These are phyloP conservation scores for Trematomus loennbergii DNA, from an alignment of 2,113 vertebrate genomes.

Conservation along the genomic window DNA sequence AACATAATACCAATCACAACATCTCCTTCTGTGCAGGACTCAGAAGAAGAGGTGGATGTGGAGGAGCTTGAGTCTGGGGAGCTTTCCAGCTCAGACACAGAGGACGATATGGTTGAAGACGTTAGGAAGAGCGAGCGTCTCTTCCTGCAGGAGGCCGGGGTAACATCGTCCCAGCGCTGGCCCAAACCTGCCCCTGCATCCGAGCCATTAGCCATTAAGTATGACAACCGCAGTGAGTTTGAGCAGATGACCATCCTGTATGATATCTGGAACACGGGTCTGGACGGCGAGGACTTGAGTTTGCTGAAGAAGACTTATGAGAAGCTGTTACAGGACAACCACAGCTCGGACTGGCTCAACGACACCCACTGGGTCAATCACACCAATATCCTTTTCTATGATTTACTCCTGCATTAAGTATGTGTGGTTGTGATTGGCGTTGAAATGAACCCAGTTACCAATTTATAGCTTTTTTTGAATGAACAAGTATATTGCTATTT, in stretches of 20 bases:
- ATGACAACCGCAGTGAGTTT: slow-evolving; percentile 90
- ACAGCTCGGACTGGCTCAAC: slow-evolving; percentile 92
- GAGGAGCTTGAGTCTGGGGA: slow-evolving; percentile 86
- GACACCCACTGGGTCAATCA: slow-evolving; percentile 96
- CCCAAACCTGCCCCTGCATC: slow-evolving; percentile 63
- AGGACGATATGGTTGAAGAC: slow-evolving; percentile 82
- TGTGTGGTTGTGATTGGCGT: background rate
- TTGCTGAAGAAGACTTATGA: slow-evolving; percentile 89
- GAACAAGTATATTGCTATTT: background rate
- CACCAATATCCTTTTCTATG: slow-evolving; percentile 89
- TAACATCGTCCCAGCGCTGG: slow-evolving; percentile 67
- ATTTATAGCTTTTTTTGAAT: background rate
- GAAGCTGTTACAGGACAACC: slow-evolving; percentile 90
- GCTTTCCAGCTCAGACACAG: slow-evolving; percentile 83
- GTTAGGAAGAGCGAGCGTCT: slow-evolving; percentile 85
- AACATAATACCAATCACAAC: too few relatives aligned
- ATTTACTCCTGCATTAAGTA: background rate
- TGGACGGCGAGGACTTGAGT: slow-evolving; percentile 90
- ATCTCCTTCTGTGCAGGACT: slow-evolving; percentile 55
- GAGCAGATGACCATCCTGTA: slow-evolving; percentile 97
- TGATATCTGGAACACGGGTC: slow-evolving; percentile 93
- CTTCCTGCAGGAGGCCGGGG: slow-evolving; percentile 83
- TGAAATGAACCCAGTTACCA: background rate
- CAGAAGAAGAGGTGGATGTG: slow-evolving; percentile 85
- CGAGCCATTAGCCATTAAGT: slow-evolving; percentile 45